phyloP scores from a whole-genome alignment of 2,888 invertebrate species.

The Camponotus fellah region DNA sequence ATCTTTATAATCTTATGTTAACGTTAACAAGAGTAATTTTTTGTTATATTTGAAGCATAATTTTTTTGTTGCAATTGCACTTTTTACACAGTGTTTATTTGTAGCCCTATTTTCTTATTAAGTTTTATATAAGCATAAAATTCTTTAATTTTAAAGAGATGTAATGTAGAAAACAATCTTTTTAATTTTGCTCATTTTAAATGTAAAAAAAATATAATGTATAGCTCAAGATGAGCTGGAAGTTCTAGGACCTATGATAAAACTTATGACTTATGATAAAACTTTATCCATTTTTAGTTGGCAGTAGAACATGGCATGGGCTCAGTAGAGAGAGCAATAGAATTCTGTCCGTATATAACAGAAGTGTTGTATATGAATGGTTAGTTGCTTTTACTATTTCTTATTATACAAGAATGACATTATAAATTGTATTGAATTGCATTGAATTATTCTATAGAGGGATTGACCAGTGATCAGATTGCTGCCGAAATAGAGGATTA shows the following conservation, averaged over 20 bases:
- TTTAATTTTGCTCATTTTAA: neutral
- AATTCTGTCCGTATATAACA: conserved; percentile 79
- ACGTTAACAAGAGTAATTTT: neutral
- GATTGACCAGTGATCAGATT: conserved; percentile 76
- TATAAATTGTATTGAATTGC: conserved; percentile 2
- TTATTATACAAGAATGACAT: neutral
- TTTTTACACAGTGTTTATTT: neutral
- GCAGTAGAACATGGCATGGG: conserved; percentile 83
- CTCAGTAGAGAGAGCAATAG: conserved; percentile 74
- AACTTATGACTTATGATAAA: neutral
- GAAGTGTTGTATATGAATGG: conserved; percentile 81
- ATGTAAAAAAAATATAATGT: neutral
- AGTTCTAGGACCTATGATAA: too few species aligned
- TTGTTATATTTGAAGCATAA: neutral
- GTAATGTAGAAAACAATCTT: neutral
- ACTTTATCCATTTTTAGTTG: conserved; percentile 70
- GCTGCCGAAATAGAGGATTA: conserved; percentile 81
- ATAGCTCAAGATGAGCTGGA: too few species aligned
- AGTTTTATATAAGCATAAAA: neutral
- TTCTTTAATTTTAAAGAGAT: neutral
- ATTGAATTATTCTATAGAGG: conserved; percentile 68
- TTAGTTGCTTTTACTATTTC: conserved; percentile 56
- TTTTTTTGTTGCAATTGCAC: neutral
- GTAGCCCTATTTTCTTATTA: neutral
- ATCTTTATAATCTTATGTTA: neutral